phyloP scores from a whole-genome alignment of 1,140 invertebrate genomes.

The Teleopsis dalmanni region DNA sequence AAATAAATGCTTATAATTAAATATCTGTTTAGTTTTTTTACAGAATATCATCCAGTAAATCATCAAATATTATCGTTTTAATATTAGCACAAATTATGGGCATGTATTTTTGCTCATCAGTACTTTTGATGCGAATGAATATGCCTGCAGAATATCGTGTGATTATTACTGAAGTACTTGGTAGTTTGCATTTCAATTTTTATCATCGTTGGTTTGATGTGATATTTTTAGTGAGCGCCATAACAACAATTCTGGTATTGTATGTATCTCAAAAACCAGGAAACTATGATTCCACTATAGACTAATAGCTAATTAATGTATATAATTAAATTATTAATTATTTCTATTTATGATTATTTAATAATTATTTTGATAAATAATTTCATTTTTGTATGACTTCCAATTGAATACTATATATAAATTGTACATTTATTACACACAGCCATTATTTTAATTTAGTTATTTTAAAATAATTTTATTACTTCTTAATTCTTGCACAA shows the following conservation, averaged over 20 bases:
- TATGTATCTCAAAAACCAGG: conserved; percentile 53
- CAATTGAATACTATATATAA: no score
- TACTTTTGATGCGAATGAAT: conserved; percentile 97
- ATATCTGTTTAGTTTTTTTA: conserved; percentile 89
- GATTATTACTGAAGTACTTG: conserved; percentile 96
- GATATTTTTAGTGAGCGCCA: conserved; percentile 94
- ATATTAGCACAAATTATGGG: conserved; percentile 98
- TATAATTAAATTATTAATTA: no score
- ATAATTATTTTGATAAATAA: no score
- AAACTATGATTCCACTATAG: conserved; percentile 24
- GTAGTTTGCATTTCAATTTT: conserved; percentile 98
- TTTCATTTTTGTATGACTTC: no score
- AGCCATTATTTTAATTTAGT: no score
- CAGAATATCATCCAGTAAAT: conserved; percentile 98
- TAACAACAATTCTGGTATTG: conserved; percentile 91
- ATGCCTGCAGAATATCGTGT: conserved; percentile 96
- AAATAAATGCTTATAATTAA: not conserved
- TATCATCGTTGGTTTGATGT: conserved; percentile 99
- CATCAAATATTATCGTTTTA: conserved; percentile 96
- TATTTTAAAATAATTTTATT: no score
- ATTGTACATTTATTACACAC: no score
- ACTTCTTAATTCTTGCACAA: no score
- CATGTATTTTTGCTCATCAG: conserved; percentile 99
- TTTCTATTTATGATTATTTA: no score
- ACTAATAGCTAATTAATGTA: no score